Conservation (phyloP, 2,797 vertebrate genomes). For the Rallus crepitans region DNA sequence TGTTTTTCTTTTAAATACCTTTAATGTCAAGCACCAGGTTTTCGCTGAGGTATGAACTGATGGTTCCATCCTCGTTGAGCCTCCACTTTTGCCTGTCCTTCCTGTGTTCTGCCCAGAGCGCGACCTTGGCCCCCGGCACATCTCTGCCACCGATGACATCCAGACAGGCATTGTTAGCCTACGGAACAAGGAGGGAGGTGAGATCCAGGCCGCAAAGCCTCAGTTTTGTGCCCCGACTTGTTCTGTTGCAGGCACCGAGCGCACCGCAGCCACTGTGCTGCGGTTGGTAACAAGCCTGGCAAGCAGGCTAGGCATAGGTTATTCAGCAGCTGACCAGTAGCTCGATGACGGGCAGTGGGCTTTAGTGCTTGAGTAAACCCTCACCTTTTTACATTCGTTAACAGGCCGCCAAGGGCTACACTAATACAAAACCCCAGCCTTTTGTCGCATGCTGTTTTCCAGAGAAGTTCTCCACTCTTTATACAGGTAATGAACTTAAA, state of each 20-base stretch:
- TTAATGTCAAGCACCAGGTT: constrained; percentile 86
- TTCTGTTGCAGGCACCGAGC: not conserved
- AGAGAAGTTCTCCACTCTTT: not conserved
- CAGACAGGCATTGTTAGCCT: constrained; percentile 84
- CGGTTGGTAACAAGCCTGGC: not conserved
- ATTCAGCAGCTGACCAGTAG: not conserved
- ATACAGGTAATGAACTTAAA: not conserved
- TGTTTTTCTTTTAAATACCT: constrained; percentile 72
- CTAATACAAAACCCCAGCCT: not conserved
- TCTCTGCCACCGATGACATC: constrained; percentile 87
- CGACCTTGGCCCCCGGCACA: constrained; percentile 82
- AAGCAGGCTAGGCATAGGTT: not conserved
- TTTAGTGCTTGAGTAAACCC: not conserved
- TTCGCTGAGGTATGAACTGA: constrained; percentile 83
- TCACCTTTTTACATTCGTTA: not conserved
- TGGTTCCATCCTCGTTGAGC: constrained; percentile 83
- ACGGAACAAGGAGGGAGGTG: not conserved
- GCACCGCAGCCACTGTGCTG: fast-evolving
- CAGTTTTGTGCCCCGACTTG: not conserved
- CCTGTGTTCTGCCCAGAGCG: constrained; percentile 86
- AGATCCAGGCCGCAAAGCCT: not conserved
- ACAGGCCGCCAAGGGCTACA: not conserved
- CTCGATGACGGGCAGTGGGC: not conserved
- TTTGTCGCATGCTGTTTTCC: not conserved
- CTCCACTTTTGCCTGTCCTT: constrained; percentile 86